Percentiles rank a stretch among this genome's conserved stretches.
phyloP scores from a whole-genome alignment of 2,797 vertebrate species.

The Sternotherus odoratus region DNA sequence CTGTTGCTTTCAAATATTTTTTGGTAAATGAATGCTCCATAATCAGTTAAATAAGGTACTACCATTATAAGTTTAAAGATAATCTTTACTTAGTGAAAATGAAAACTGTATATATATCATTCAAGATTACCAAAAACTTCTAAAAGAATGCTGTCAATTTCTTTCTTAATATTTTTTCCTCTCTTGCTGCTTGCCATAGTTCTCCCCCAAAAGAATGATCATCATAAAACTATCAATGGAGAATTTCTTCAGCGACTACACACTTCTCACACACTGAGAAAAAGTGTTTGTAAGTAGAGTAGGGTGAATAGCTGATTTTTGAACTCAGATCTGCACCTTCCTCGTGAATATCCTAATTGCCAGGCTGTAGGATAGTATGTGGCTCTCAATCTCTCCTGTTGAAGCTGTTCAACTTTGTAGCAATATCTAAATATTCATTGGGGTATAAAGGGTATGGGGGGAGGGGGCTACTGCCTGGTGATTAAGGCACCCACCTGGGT shows the following conservation, averaged over 20 bases:
- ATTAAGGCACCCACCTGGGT: not conserved
- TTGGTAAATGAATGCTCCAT: rapidly evolving
- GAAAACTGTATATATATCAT: not conserved
- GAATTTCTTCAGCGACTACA: not conserved
- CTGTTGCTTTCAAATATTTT: not conserved
- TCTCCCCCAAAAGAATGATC: not conserved
- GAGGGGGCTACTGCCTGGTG: not conserved
- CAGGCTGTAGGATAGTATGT: too few species aligned
- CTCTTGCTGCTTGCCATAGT: not conserved
- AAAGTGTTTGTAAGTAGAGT: not conserved
- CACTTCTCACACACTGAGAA: not conserved
- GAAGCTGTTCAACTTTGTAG: too few species aligned
- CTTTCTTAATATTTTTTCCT: not conserved
- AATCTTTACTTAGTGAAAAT: not conserved
- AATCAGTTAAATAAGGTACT: not conserved
- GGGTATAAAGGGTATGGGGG: too few species aligned
- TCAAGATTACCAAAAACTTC: not conserved
- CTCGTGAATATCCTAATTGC: too few species aligned
- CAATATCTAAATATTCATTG: too few species aligned
- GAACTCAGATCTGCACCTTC: too few species aligned
- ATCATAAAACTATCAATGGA: not conserved
- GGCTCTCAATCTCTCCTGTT: too few species aligned
- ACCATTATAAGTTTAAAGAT: not conserved
- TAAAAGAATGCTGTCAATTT: not conserved
- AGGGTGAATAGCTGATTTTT: too few species aligned